Conservation (phyloP, 2,797 vertebrate genomes). For the Toxotes lorentzi region DNA sequence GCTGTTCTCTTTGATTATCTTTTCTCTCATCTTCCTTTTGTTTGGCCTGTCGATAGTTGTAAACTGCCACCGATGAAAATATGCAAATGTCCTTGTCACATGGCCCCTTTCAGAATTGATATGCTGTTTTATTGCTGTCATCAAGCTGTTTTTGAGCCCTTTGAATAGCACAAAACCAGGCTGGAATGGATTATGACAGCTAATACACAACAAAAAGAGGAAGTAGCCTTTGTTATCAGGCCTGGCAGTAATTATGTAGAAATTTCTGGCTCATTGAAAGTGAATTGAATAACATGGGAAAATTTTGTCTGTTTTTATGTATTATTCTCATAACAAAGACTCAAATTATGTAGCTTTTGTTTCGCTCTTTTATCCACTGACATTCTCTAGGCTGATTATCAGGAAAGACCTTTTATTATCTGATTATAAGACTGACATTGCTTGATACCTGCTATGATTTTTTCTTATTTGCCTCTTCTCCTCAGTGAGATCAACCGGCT, state of each 20-base stretch:
- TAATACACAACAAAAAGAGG: conserved; percentile 42
- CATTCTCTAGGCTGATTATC: conserved; percentile 13
- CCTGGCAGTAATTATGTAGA: conserved; percentile 35
- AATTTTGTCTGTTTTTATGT: not conserved
- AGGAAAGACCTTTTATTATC: not conserved
- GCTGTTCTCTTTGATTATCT: conserved; percentile 79
- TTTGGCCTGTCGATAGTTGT: conserved; percentile 38
- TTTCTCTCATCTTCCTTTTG: conserved; percentile 76
- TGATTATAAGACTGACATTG: conserved; percentile 2
- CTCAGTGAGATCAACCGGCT: conserved; percentile 95
- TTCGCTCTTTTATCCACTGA: not conserved
- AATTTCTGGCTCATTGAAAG: conserved; percentile 23
- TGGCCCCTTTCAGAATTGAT: conserved; percentile 65
- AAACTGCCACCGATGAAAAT: conserved; percentile 60
- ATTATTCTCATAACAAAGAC: conserved; percentile 25
- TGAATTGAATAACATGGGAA: conserved; percentile 24
- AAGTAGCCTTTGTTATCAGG: conserved; percentile 55
- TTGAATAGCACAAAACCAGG: conserved; percentile 64
- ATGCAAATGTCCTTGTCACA: conserved; percentile 70
- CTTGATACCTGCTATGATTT: conserved; percentile 2
- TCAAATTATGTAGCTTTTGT: not conserved
- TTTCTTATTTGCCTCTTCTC: conserved; percentile 9
- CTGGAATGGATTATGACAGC: conserved; percentile 55
- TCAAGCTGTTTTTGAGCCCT: conserved; percentile 65
- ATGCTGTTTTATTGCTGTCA: conserved; percentile 63